Conservation (phyloP, 2,888 invertebrate genomes). For the Phaonia tiefii region DNA sequence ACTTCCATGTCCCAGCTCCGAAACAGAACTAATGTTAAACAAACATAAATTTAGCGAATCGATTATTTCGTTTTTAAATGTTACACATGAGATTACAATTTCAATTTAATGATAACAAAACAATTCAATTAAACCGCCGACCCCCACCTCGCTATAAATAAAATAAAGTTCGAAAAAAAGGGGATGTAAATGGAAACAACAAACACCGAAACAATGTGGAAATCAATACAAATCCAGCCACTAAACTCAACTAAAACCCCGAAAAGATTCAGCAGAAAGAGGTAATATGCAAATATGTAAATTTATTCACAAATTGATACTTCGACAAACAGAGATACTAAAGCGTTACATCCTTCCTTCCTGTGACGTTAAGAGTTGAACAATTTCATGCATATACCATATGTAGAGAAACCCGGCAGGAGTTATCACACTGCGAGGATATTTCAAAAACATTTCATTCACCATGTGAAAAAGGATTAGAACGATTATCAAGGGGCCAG, state of each 20-base stretch:
- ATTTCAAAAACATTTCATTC: constrained; percentile 23
- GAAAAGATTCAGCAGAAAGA: constrained; percentile 32
- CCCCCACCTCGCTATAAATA: constrained; percentile 28
- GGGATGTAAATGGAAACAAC: constrained; percentile 9
- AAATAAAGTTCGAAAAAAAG: no score
- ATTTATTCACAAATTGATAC: constrained; percentile 55
- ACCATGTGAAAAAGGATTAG: constrained; percentile 5
- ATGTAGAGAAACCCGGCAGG: neutral
- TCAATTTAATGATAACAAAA: constrained; percentile 70
- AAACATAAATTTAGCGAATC: constrained; percentile 61
- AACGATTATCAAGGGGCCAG: constrained; percentile 59
- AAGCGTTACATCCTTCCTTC: constrained; percentile 29
- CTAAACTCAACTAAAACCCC: constrained; percentile 34
- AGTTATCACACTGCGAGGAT: neutral
- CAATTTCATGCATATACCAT: neutral
- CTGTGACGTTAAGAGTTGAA: neutral
- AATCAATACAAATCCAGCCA: constrained; percentile 59
- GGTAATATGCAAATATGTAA: constrained; percentile 51
- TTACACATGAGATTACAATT: constrained; percentile 68
- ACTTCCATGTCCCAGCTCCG: no score
- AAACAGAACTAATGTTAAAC: no score
- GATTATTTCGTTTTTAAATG: constrained; percentile 64
- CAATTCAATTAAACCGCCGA: constrained; percentile 68
- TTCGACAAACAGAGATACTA: constrained; percentile 24
- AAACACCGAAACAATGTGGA: constrained; percentile 10